These are phyloP conservation scores for Cancer borealis DNA, from an alignment of 2,888 invertebrate species.

Conservation along the genomic window DNA sequence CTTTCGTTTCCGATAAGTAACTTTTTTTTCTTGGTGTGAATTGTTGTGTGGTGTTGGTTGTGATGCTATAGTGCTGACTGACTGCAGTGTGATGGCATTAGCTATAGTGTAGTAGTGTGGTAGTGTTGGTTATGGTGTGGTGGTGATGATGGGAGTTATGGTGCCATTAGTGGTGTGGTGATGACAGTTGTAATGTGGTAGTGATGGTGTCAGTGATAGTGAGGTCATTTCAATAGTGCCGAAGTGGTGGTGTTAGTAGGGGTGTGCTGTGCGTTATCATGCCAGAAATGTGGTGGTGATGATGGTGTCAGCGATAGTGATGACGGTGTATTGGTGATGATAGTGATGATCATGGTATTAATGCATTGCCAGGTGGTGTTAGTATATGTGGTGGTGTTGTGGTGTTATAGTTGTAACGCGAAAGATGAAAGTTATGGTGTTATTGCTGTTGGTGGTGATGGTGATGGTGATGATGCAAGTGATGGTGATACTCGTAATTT, in stretches of 20 bases:
- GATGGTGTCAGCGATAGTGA: neutral
- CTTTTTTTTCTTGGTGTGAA: neutral
- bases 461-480: neutral
- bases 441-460: neutral
- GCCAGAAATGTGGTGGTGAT: neutral
- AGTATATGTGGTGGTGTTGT: neutral
- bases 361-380: neutral
- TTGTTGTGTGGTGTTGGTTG: too few species aligned
- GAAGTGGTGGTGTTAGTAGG: neutral
- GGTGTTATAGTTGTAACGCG: neutral
- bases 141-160: neutral
- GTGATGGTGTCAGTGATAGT: neutral
- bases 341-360: neutral
- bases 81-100: neutral
- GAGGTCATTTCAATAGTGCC: neutral
- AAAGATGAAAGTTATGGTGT: too few species aligned
- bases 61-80: too few species aligned
- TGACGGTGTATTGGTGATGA: neutral
- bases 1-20: too few species aligned
- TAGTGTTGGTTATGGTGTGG: neutral
- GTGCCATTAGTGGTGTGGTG: neutral
- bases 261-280: neutral
- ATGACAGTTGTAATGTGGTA: neutral
- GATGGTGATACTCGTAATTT: neutral
- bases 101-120: neutral